phyloP scores from a whole-genome alignment of 2,113 vertebrate genomes.

The Tetrao urogallus region DNA sequence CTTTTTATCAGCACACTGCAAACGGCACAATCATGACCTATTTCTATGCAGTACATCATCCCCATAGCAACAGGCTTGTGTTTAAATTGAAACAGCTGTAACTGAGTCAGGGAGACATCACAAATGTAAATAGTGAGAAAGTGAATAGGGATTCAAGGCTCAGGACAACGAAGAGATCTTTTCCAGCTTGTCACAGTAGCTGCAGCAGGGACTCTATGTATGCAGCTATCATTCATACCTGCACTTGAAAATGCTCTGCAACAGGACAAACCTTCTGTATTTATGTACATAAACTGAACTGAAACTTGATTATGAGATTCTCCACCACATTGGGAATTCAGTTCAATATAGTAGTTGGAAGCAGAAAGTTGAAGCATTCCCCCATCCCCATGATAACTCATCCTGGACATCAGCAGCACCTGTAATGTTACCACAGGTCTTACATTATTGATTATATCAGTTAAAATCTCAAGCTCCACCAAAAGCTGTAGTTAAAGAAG shows the following conservation, averaged over 20 bases:
- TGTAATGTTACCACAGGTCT: background rate
- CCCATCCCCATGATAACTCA: background rate
- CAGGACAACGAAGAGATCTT: background rate
- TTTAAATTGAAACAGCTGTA: conserved; percentile 67
- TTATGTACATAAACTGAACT: background rate
- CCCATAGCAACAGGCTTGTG: conserved; percentile 66
- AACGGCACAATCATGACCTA: conserved; percentile 2
- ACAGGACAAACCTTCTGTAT: background rate
- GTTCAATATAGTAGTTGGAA: background rate
- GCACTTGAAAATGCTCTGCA: background rate
- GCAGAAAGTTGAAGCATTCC: background rate
- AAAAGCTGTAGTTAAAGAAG: conserved; percentile 5
- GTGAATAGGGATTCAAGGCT: background rate
- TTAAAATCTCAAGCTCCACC: background rate
- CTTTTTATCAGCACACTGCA: background rate
- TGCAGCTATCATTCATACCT: background rate
- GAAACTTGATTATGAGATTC: background rate
- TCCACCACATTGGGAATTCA: background rate
- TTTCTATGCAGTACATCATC: conserved; percentile 42
- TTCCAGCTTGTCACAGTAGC: background rate
- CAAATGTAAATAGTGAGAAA: conserved; percentile 37
- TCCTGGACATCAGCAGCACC: background rate
- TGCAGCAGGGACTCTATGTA: background rate
- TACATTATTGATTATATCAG: background rate
- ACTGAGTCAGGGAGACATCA: background rate